phyloP scores from a whole-genome alignment of 2,113 vertebrate genomes.

The Diadophis punctatus region DNA sequence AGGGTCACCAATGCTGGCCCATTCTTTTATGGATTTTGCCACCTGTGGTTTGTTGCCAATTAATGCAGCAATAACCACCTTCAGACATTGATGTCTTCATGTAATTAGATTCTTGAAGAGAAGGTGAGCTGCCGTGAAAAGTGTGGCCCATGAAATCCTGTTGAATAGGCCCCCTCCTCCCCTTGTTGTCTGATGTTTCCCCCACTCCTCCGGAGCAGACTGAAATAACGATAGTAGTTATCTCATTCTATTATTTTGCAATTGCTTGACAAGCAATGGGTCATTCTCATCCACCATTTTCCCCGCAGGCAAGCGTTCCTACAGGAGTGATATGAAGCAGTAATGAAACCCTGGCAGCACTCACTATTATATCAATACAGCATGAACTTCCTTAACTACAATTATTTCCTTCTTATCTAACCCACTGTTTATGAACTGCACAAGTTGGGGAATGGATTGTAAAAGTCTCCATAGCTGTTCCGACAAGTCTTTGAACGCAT shows the following conservation, averaged over 20 bases:
- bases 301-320: constrained; percentile 21
- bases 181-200: constrained; percentile 20
- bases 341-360: constrained; percentile 36
- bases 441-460: constrained; percentile 12
- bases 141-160: constrained; percentile 41
- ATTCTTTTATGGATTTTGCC: not conserved
- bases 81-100: constrained; percentile 15
- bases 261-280: constrained; percentile 45
- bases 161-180: constrained; percentile 42
- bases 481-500: not conserved
- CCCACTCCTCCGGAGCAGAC: constrained; percentile 12
- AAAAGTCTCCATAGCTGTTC: constrained; percentile 15
- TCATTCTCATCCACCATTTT: constrained; percentile 39
- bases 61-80: constrained; percentile 26
- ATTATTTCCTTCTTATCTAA: constrained; percentile 36
- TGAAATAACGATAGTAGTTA: constrained; percentile 30
- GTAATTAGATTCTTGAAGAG: constrained; percentile 37
- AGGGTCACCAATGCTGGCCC: not conserved
- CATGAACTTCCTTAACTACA: constrained; percentile 22
- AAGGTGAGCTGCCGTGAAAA: constrained; percentile 25
- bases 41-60: constrained; percentile 42
- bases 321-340: constrained; percentile 29
- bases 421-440: constrained; percentile 7
- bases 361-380: constrained; percentile 44
- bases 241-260: constrained; percentile 31